Evolutionary conservation across 2,888 invertebrate species (phyloP), one percentile per base, ranked within the genome.

Genomic region (Hemithea aestivaria): DNA sequence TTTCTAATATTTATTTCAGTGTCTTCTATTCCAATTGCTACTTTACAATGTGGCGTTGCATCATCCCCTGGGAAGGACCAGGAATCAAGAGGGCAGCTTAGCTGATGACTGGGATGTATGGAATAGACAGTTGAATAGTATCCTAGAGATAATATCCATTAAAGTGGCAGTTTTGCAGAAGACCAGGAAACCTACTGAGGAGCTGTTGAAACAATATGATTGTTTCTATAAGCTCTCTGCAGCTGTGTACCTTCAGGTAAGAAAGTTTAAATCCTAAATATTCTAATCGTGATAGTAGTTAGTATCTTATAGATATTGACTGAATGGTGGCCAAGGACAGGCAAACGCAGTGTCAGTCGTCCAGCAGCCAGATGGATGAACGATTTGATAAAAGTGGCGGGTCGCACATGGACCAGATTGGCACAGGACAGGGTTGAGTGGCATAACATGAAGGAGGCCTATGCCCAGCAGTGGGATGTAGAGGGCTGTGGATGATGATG

Each of bases 161-260:
- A 87, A 88, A 64, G 65, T 72, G 1, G 51, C 40, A 22, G 65
- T 59, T 42, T 48, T 75, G 41, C 78, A 81, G 46, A 82, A 73
- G 57, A 46, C 41, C 24, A 62, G 65, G 12, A 78, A 73, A 45
- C 67, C 65, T 38, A 68, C 46, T 36, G 73, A 76, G 20, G 60
- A 51, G 37, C 27, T 45, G 10, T 25, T 49, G 3, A 61, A 63
- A 35, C 51, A 64, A n/a, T 65, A 59, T 48, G 45, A 55, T 22
- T 51, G 69, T 48, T 84, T 76, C 42, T 64, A 53, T 47, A 43
- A 55, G 25, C 65, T 87, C 20, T 70, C 82, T 8, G 80, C 87
- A 20, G 62, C 71, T 20, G 69, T 76, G 1, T 74, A 72, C 58
- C 81, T 71, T 56, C 82, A 82, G 76, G 87, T 87, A 60, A 40